Base-by-base conservation (phyloP, 2,797 vertebrate species). In the Tapera naevia region DNA sequence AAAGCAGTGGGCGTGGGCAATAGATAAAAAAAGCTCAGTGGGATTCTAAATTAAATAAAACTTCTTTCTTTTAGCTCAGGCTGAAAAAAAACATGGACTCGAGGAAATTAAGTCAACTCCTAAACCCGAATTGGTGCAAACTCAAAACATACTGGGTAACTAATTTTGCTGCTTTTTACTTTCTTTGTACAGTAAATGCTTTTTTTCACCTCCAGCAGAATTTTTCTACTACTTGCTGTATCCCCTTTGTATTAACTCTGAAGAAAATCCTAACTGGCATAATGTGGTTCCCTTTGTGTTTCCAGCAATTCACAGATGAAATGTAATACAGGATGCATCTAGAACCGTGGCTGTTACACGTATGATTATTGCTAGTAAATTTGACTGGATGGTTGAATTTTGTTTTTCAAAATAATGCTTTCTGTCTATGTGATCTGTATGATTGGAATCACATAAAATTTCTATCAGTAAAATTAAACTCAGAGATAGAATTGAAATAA, bases 121-220 rank as follows among this genome's bases (percentile, higher is more conserved):
- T 91, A 96, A 94, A 86, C 94, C 93, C 1, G 91, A 96, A 85
- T 21, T 85, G 86, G 53, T 89, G 86, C 93, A 95, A 95, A 81
- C 70, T 93, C 86, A 81, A 60, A 94, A 18, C 50, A 84, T 81
- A 70, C 30, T 7, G 46, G 93, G 96, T 96, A 95, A 96, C 67
- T 91, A 53, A 95, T 94, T 88, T 91, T 86, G 41, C 28, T 62
- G 70, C 37, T 94, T 62, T 82, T 95, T 79, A 53, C 12, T 25
- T 81, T 87, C 33, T 69, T 45, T 65, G 19, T 76, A 35, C 33
- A 51, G 46, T 56, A 81, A 89, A 53, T 50, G 15, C 2, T 64
- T 85, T 80, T 86, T 86, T 84, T 67, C 30, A 39, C 6, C 18
- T 88, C 58, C 50, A 78, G 46, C 53, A 84, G 62, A 78, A 58